Conservation (phyloP, 2,113 vertebrate genomes). For the Urocynchramus pylzowi region DNA sequence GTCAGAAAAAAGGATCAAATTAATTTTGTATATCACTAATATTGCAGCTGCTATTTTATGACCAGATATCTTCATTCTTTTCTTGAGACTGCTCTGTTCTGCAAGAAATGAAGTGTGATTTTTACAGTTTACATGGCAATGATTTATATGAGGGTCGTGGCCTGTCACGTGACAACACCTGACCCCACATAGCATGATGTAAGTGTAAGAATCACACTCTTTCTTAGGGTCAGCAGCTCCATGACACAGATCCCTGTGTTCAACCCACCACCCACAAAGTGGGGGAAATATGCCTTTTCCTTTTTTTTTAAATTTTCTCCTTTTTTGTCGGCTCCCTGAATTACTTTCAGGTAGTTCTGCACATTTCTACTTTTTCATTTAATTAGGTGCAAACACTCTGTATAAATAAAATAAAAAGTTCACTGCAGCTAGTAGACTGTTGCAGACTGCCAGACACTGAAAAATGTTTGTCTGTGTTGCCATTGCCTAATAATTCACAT, state of each 20-base stretch:
- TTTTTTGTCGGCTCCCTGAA: conserved; percentile 17
- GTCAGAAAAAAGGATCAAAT: background rate
- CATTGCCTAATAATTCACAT: conserved; percentile 54
- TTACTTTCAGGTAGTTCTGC: conserved; percentile 52
- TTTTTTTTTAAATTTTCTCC: background rate
- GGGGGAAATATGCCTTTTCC: background rate
- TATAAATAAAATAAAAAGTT: conserved; percentile 64
- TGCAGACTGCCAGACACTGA: conserved; percentile 48
- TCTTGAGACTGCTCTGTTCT: background rate
- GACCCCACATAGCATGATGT: background rate
- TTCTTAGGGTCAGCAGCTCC: background rate
- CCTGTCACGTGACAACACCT: background rate
- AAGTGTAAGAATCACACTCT: conserved; percentile 5
- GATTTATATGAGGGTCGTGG: conserved; percentile 4
- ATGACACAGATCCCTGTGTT: conserved; percentile 28
- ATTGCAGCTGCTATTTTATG: background rate
- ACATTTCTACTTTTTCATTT: conserved; percentile 51
- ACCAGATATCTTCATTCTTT: background rate
- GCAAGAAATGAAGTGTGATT: conserved; percentile 28
- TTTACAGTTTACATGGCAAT: background rate
- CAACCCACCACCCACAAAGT: conserved; percentile 8
- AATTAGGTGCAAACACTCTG: conserved; percentile 62
- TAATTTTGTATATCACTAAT: background rate
- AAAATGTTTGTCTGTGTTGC: conserved; percentile 46
- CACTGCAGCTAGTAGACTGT: conserved; percentile 24